These are phyloP conservation scores for Ceratotherium simum DNA, from an alignment of 2,113 vertebrate genomes.

Conservation along the genomic window DNA sequence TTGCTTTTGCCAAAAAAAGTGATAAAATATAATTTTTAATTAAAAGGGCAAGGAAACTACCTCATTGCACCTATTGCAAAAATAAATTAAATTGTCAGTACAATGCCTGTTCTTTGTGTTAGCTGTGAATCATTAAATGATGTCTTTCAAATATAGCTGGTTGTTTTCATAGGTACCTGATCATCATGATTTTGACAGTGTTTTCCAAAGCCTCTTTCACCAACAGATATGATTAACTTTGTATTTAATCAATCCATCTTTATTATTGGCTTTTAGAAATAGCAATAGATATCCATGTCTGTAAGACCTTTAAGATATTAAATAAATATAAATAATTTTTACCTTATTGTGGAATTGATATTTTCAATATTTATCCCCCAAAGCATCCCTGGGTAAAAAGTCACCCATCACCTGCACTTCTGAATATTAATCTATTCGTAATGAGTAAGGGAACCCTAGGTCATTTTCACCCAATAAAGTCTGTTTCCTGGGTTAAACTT, in stretches of 20 bases:
- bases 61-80: background rate
- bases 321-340: slow-evolving; percentile 9
- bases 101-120: slow-evolving; percentile 2
- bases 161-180: slow-evolving; percentile 45
- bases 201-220: slow-evolving; percentile 51
- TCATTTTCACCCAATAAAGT: slow-evolving; percentile 55
- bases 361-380: slow-evolving; percentile 41
- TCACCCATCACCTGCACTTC: background rate
- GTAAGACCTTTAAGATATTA: background rate
- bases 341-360: slow-evolving; percentile 19
- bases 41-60: slow-evolving; percentile 20
- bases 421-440: slow-evolving; percentile 11
- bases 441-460: background rate
- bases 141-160: background rate
- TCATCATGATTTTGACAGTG: slow-evolving; percentile 35
- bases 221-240: slow-evolving; percentile 50
- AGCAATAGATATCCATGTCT: background rate
- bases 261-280: slow-evolving; percentile 45
- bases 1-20: background rate
- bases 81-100: background rate
- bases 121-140: slow-evolving; percentile 47
- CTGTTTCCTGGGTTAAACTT: slow-evolving; percentile 20
- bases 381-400: slow-evolving; percentile 48
- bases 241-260: slow-evolving; percentile 32
- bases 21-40: slow-evolving; percentile 37